Evolutionary conservation across 2,888 invertebrate species (phyloP).

Genomic region (Meteorus colon): DNA sequence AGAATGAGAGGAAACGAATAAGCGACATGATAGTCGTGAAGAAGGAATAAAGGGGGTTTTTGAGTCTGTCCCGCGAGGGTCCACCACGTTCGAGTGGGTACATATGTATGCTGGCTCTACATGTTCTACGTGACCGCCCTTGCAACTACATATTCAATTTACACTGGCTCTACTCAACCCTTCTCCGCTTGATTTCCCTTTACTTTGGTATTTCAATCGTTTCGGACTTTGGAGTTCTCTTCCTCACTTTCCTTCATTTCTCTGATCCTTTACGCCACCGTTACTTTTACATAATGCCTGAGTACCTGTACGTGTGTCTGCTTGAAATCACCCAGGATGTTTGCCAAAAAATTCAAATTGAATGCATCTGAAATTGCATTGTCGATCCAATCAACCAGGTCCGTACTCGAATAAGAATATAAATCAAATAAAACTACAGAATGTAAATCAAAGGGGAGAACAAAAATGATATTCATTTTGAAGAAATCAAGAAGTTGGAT

Average conservation of each 20-base stretch:
- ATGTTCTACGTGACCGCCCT: slow-evolving; percentile 59
- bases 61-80: slow-evolving; percentile 41
- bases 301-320: neutral
- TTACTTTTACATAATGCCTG: slow-evolving; percentile 4
- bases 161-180: slow-evolving; percentile 21
- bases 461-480: neutral
- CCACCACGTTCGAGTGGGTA: slow-evolving; percentile 53
- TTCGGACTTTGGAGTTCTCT: neutral
- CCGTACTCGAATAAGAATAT: too few relatives aligned
- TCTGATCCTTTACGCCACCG: neutral
- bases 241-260: neutral
- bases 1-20: slow-evolving; percentile 7
- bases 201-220: slow-evolving; percentile 13
- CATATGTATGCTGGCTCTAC: slow-evolving; percentile 54
- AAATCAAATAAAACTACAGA: too few relatives aligned
- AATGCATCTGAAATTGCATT: neutral
- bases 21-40: neutral
- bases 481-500: too few relatives aligned
- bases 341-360: neutral
- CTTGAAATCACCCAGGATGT: neutral
- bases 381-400: neutral
- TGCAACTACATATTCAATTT: slow-evolving; percentile 56
- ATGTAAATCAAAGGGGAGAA: neutral
- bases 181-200: neutral
- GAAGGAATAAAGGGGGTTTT: slow-evolving; percentile 38